Evolutionary conservation across 2,113 vertebrate species (phyloP).

Genomic region (Leptobrachium leishanense): DNA sequence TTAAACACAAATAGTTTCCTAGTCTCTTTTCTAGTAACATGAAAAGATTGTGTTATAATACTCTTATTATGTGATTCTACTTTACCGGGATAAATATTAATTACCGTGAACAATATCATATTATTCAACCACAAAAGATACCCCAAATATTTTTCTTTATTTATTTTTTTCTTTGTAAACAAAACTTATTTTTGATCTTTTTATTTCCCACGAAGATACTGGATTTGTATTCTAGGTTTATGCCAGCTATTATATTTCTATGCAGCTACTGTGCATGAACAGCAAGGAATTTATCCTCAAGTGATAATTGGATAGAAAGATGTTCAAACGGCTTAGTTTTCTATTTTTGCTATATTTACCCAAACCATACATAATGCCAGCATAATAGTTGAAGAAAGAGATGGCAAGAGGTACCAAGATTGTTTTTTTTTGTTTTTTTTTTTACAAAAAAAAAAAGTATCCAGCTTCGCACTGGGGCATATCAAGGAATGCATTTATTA

Average conservation of each 20-base stretch:
- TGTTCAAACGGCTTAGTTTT: conserved; percentile 33
- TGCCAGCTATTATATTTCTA: not conserved
- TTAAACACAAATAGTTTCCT: no score
- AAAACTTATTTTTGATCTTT: conserved; percentile 1
- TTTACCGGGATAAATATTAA: not conserved
- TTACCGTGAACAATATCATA: not conserved
- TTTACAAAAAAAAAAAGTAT: conserved; percentile 7
- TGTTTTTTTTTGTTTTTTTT: no score
- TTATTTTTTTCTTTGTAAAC: not conserved
- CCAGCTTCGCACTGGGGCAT: conserved; percentile 26
- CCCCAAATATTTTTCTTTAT: not conserved
- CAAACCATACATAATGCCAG: conserved; percentile 31
- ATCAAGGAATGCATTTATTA: conserved; percentile 38
- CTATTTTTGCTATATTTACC: conserved; percentile 40
- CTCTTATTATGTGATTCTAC: not conserved
- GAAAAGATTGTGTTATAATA: not conserved
- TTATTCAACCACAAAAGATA: not conserved
- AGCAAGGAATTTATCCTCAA: conserved; percentile 25
- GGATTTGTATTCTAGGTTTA: not conserved
- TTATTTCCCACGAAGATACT: not conserved
- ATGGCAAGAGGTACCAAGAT: conserved; percentile 22
- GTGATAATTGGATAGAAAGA: conserved; percentile 28
- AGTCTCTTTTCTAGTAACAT: not conserved
- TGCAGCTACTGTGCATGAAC: conserved; percentile 8
- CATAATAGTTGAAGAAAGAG: conserved; percentile 11